Evolutionary conservation across 2,888 invertebrate genomes (phyloP).

Genomic region (Endotricha flammealis): DNA sequence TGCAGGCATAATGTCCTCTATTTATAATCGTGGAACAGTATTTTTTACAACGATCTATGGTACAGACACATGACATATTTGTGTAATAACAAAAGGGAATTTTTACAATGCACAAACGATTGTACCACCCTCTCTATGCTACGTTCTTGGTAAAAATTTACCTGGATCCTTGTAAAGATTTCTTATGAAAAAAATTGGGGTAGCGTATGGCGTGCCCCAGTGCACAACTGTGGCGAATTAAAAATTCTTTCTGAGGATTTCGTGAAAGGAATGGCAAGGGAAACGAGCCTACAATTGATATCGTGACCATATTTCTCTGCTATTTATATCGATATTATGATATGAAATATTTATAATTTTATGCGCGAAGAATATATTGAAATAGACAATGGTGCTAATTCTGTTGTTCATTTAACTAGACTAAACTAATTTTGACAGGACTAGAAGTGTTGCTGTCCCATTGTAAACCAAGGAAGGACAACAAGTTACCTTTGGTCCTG

Average conservation of each 20-base stretch:
- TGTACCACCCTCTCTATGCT: conserved; percentile 3
- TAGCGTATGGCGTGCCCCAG: not conserved
- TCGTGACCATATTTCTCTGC: no score
- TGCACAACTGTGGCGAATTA: conserved; percentile 4
- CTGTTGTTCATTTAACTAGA: no score
- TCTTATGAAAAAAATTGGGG: conserved; percentile 2
- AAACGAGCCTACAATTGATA: no score
- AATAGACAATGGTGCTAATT: no score
- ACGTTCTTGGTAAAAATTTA: conserved; percentile 5
- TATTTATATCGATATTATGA: no score
- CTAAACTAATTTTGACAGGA: no score
- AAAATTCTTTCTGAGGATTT: not conserved
- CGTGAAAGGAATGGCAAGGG: not conserved
- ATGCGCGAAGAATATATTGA: no score
- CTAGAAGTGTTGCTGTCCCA: no score
- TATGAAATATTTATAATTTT: no score
- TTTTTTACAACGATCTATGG: not conserved
- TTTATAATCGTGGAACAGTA: conserved; percentile 3
- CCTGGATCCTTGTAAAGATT: not conserved
- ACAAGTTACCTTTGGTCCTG: no score
- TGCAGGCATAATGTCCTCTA: not conserved
- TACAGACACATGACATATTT: conserved; percentile 6
- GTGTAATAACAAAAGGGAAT: conserved; percentile 3
- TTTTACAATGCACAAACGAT: conserved; percentile 6
- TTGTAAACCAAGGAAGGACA: no score